phyloP scores from a whole-genome alignment of 1,140 invertebrate genomes.

The Heliconius nattereri region DNA sequence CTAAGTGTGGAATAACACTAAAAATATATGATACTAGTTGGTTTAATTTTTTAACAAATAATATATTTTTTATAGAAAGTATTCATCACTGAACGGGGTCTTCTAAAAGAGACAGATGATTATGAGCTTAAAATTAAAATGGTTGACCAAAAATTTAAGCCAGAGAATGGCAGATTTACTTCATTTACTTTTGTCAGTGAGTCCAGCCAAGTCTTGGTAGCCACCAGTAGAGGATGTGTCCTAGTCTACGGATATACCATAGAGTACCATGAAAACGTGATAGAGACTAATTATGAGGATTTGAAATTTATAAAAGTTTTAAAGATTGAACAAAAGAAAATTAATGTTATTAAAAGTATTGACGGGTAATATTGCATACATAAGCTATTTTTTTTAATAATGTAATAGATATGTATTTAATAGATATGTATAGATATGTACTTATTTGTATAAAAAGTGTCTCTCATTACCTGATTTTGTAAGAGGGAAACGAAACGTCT shows the following conservation, averaged over 20 bases:
- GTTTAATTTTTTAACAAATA: background rate
- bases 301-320: constrained; percentile 64
- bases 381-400: too few species aligned
- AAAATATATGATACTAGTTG: too few species aligned
- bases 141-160: constrained; percentile 42
- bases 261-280: constrained; percentile 50
- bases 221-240: constrained; percentile 56
- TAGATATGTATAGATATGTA: too few species aligned
- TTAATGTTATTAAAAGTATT: constrained; percentile 64
- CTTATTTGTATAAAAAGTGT: too few species aligned
- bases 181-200: constrained; percentile 61
- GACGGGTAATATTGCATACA: constrained; percentile 55
- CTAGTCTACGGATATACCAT: constrained; percentile 64
- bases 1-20: too few species aligned
- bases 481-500: too few species aligned
- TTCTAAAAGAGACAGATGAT: constrained; percentile 61
- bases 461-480: too few species aligned
- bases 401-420: too few species aligned
- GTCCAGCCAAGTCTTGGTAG: constrained; percentile 61
- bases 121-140: constrained; percentile 60
- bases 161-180: constrained; percentile 57
- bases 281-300: constrained; percentile 45
- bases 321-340: constrained; percentile 56
- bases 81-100: constrained; percentile 61
- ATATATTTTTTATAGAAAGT: constrained; percentile 56